Evolutionary conservation across 2,888 invertebrate genomes (phyloP).

Genomic region (Synergus gifuensis): DNA sequence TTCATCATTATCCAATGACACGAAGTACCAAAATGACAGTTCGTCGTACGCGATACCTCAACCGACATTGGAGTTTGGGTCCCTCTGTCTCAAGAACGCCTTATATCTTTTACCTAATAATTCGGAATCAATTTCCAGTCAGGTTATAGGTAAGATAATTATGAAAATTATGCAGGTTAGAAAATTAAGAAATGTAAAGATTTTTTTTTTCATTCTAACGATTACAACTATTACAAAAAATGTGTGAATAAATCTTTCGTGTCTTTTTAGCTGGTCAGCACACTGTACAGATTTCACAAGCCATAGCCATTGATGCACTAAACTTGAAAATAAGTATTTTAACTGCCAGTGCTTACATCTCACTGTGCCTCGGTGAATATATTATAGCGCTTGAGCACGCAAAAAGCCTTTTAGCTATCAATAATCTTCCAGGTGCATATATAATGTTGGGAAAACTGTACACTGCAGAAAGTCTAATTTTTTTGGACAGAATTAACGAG

Average conservation of each 20-base stretch:
- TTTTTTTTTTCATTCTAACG: no score
- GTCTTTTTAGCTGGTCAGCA: constrained; percentile 60
- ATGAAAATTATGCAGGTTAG: not conserved
- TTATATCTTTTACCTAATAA: constrained; percentile 82
- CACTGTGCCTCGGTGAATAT: constrained; percentile 91
- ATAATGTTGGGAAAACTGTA: constrained; percentile 92
- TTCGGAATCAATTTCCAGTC: not conserved
- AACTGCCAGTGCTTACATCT: constrained; percentile 90
- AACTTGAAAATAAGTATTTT: constrained; percentile 82
- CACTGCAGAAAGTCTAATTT: constrained; percentile 91
- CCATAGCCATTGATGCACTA: constrained; percentile 65
- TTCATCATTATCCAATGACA: constrained; percentile 79
- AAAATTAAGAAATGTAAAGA: no score
- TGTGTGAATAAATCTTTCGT: constrained; percentile 18
- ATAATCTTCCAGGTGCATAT: constrained; percentile 85
- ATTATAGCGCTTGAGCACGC: constrained; percentile 88
- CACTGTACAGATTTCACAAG: constrained; percentile 61
- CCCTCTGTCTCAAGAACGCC: constrained; percentile 92
- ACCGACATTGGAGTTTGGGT: constrained; percentile 93
- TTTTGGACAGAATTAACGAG: constrained; percentile 89
- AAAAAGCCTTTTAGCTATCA: constrained; percentile 85
- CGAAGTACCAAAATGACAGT: constrained; percentile 81
- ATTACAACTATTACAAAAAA: not conserved
- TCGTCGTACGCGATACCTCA: constrained; percentile 92
- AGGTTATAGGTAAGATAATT: not conserved